Evolutionary conservation across 2,888 invertebrate species (phyloP).

Genomic region (Pyrrhia umbra): DNA sequence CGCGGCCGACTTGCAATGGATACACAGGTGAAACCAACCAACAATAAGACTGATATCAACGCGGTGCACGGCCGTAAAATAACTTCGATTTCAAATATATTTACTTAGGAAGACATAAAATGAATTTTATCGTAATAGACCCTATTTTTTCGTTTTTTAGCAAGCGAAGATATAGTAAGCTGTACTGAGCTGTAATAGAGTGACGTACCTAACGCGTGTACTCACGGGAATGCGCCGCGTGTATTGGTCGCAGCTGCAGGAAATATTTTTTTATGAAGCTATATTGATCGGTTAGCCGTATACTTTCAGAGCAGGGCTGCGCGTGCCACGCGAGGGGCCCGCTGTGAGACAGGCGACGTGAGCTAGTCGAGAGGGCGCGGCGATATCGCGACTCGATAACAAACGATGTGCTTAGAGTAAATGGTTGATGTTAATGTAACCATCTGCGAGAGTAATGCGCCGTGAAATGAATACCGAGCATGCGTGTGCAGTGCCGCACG

Average conservation of each 20-base stretch:
- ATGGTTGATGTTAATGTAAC: constrained; percentile 50
- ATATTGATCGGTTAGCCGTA: too few species aligned
- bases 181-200: constrained; percentile 7
- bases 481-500: constrained; percentile 1
- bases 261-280: neutral
- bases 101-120: constrained; percentile 75
- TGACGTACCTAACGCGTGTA: constrained; percentile 7
- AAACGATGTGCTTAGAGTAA: constrained; percentile 50
- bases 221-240: neutral
- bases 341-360: neutral
- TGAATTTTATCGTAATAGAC: constrained; percentile 70
- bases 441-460: constrained; percentile 45
- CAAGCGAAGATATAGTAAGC: constrained; percentile 8
- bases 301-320: too few species aligned
- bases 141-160: constrained; percentile 59
- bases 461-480: constrained; percentile 46
- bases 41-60: constrained; percentile 12
- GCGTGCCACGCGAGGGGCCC: too few species aligned
- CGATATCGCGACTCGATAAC: constrained; percentile 32
- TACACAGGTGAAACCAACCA: neutral
- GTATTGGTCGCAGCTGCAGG: neutral
- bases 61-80: constrained; percentile 59
- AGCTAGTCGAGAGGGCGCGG: constrained; percentile 9
- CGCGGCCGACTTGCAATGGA: neutral
- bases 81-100: constrained; percentile 77